Percentiles rank a stretch among this genome's conserved stretches.
phyloP scores from a whole-genome alignment of 2,797 vertebrate species.

The Paratrypauchen microcephalus region DNA sequence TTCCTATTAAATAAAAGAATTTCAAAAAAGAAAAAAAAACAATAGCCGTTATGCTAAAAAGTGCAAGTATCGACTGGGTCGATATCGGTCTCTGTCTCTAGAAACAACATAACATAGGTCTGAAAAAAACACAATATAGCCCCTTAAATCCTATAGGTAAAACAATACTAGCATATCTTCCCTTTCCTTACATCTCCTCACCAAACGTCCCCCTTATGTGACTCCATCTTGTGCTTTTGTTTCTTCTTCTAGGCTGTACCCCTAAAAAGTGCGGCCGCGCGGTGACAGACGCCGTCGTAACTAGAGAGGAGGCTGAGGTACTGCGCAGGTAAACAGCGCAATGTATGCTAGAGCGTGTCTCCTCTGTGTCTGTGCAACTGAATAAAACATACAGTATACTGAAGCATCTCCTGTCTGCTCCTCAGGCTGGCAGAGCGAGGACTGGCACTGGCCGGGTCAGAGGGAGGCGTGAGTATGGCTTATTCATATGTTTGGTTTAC shows the following conservation, averaged over 20 bases:
- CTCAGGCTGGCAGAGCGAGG: conserved; percentile 92
- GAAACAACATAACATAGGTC: too few relatives aligned
- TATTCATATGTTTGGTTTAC: too few relatives aligned
- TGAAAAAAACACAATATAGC: too few relatives aligned
- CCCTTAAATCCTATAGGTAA: too few relatives aligned
- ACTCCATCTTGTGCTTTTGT: neutral
- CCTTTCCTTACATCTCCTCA: neutral
- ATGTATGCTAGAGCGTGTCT: neutral
- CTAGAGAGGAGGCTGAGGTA: conserved; percentile 81
- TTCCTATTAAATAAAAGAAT: too few relatives aligned
- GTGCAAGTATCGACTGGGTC: too few relatives aligned
- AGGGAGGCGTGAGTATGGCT: conserved; percentile 87
- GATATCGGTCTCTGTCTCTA: too few relatives aligned
- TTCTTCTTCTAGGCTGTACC: conserved; percentile 83
- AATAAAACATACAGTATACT: conserved; percentile 3
- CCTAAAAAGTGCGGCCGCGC: conserved; percentile 89
- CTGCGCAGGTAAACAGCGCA: conserved; percentile 80
- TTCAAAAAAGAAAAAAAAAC: too few relatives aligned
- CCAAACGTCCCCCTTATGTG: neutral
- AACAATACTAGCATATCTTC: too few relatives aligned
- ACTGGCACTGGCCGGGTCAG: conserved; percentile 89
- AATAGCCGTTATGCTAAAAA: too few relatives aligned
- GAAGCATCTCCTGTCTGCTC: conserved; percentile 26
- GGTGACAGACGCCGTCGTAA: conserved; percentile 83
- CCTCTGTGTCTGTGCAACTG: neutral